Evolutionary conservation across 2,888 invertebrate species (phyloP), one percentile per base, ranked within the genome.

Genomic region (Reticulitermes lucifugus): DNA sequence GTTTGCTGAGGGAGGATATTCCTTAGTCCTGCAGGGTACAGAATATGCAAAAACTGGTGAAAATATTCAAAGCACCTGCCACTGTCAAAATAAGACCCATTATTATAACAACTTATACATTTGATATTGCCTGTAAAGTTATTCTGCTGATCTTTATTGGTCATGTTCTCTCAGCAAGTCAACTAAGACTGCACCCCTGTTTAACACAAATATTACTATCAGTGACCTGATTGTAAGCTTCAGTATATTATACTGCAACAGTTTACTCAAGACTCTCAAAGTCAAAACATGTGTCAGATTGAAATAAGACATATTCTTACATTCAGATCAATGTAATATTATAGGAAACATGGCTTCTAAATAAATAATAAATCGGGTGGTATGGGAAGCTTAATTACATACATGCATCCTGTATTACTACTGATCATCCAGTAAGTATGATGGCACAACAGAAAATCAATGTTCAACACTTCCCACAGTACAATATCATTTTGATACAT

Each of bases 101-200:
- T 55, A 60, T 60, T 6, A 18, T 14, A 65, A n/a, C n/a, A 65
- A n/a, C n/a, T 2, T 65, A 25, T 65, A 65, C n/a, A 65, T 65
- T 25, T 25, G 2, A 5, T 65, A 25, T 7, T n/a, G 14, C 25
- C n/a, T 25, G 5, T 25, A 65, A 65, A 25, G n/a, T n/a, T 25
- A 65, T 65, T 6, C 65, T 65, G 65, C 65, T 65, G 10, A 25
- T 65, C 65, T 65, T 65, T 0, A 65, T 25, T 25, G 7, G n/a
- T 7, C 6, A 22, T 60, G 18, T 65, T 65, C n/a, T n/a, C 65
- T 65, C 25, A 65, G 25, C 41, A 73, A 29, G 10, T 73, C 73
- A 21, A 73, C 73, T 35, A 73, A 41, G 73, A 73, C 73, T 73
- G 73, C 73, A 73, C 73, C 73, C 73, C 73, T 73, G 73, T 41